phyloP scores from a whole-genome alignment of 1,140 invertebrate species.

The Heliconius congener region DNA sequence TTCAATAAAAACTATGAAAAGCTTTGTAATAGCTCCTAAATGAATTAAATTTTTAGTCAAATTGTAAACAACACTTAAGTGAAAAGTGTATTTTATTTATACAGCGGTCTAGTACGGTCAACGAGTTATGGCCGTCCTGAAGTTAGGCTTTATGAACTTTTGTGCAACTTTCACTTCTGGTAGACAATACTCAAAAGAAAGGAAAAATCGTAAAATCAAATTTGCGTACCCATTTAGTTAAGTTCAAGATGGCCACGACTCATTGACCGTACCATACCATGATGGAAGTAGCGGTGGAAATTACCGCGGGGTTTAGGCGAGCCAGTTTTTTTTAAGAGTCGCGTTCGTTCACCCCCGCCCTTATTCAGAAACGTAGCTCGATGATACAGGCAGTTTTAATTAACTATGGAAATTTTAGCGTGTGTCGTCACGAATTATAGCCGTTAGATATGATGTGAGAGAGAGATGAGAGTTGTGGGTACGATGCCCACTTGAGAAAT shows the following conservation, averaged over 20 bases:
- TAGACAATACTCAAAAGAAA: too few relatives aligned
- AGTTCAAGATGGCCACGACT: too few relatives aligned
- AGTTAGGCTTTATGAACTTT: too few relatives aligned
- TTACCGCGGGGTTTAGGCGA: slow-evolving; percentile 6
- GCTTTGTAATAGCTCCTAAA: background rate
- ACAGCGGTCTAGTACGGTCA: background rate
- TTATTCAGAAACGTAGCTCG: background rate
- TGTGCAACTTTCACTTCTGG: too few relatives aligned
- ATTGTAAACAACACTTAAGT: background rate
- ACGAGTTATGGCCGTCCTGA: too few relatives aligned
- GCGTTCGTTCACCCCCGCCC: background rate
- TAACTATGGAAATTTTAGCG: background rate
- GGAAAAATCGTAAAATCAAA: too few relatives aligned
- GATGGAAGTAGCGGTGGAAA: background rate
- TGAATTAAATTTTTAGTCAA: background rate
- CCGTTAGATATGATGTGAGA: background rate
- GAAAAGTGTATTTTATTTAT: background rate
- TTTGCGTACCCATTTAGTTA: too few relatives aligned
- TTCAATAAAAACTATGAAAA: slow-evolving; percentile 1
- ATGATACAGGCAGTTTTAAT: background rate
- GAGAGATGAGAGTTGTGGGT: background rate
- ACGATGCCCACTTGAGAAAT: background rate
- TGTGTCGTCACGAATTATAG: background rate
- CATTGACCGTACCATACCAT: background rate
- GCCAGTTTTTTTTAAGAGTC: slow-evolving; percentile 2